phyloP scores from a whole-genome alignment of 2,113 vertebrate species.

The Dascyllus trimaculatus region DNA sequence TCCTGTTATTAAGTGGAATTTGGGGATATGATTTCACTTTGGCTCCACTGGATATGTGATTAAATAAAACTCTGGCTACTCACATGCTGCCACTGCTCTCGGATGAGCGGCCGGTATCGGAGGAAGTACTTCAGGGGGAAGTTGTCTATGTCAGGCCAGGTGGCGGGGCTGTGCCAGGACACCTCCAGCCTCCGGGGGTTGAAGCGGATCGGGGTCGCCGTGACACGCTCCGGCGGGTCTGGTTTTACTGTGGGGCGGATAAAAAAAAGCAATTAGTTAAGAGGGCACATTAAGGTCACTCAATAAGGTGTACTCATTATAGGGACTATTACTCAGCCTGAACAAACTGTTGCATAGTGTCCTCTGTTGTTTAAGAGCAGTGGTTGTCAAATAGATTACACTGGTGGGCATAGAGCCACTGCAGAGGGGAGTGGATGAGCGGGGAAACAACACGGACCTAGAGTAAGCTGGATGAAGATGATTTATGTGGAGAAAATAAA shows the following conservation, averaged over 20 bases:
- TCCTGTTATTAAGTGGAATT: background rate
- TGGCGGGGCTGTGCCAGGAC: slow-evolving; percentile 93
- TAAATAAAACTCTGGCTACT: slow-evolving; percentile 80
- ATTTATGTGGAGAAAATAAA: no score
- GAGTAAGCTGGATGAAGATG: no score
- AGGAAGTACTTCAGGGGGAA: slow-evolving; percentile 98
- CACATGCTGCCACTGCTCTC: slow-evolving; percentile 97
- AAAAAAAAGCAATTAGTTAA: slow-evolving; percentile 44
- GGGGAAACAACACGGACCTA: no score
- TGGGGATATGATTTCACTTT: background rate
- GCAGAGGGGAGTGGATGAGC: no score
- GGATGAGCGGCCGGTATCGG: slow-evolving; percentile 94
- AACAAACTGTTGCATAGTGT: background rate
- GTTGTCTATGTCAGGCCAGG: slow-evolving; percentile 95
- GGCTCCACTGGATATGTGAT: background rate
- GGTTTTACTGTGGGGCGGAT: slow-evolving; percentile 90
- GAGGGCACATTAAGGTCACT: background rate
- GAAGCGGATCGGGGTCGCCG: slow-evolving; percentile 90
- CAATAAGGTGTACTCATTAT: background rate
- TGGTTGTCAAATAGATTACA: no score
- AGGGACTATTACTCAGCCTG: background rate
- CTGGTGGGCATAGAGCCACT: no score
- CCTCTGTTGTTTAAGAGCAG: background rate
- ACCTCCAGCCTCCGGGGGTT: slow-evolving; percentile 92
- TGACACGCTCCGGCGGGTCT: slow-evolving; percentile 94